phyloP scores from a whole-genome alignment of 1,140 invertebrate genomes.

The Temnothorax longispinosus region DNA sequence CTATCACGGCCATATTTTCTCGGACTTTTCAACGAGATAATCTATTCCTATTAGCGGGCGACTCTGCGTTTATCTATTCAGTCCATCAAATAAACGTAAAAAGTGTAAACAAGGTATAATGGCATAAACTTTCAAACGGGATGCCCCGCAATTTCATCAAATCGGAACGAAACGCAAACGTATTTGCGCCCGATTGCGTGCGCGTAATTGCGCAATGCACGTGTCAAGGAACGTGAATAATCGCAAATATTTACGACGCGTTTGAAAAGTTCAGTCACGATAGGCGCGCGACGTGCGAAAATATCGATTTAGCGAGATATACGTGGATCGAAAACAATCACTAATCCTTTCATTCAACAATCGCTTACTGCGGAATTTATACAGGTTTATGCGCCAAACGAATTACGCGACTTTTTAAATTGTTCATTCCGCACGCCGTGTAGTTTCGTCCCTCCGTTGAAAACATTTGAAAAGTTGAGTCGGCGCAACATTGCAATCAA shows the following conservation, averaged over 20 bases:
- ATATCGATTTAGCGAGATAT: no score
- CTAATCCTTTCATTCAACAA: not conserved
- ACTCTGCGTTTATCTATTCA: not conserved
- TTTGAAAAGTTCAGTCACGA: not conserved
- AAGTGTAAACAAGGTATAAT: not conserved
- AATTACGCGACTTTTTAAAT: not conserved
- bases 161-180: not conserved
- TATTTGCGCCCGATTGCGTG: not conserved
- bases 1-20: not conserved
- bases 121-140: not conserved
- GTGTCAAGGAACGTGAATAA: not conserved
- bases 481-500: not conserved
- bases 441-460: not conserved
- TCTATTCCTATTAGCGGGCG: not conserved
- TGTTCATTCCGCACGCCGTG: not conserved
- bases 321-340: not conserved
- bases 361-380: slow-evolving; percentile 10
- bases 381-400: not conserved
- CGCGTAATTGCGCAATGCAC: not conserved
- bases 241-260: not conserved
- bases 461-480: not conserved
- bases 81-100: not conserved
- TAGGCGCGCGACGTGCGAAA: not conserved
- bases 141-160: not conserved
- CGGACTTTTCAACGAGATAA: not conserved